A percentile compares a stretch with the other conserved stretches of the same genome.
phyloP scores from a whole-genome alignment of 1,140 invertebrate species.

The Nomia melanderi region DNA sequence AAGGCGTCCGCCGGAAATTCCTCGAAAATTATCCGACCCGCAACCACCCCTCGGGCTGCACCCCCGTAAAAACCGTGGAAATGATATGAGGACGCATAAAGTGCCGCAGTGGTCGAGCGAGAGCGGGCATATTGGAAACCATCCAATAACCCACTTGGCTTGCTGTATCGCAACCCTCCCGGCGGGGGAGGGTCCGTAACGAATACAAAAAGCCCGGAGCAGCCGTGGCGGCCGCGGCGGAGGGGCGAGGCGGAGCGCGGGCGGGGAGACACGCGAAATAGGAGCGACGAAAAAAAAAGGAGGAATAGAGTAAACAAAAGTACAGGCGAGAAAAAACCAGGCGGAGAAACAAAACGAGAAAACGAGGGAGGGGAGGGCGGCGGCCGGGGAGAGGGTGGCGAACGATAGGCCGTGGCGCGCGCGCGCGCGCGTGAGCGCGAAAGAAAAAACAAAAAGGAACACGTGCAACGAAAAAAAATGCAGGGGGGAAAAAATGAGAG shows the following conservation, averaged over 20 bases:
- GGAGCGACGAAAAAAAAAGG: neutral
- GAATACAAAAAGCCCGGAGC: conserved; percentile 17
- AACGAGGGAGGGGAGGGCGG: neutral
- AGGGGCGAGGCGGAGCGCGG: neutral
- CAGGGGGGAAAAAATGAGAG: neutral
- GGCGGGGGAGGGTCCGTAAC: conserved; percentile 7
- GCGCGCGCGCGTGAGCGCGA: too few species aligned
- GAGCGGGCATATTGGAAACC: conserved; percentile 55
- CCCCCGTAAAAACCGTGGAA: conserved; percentile 29
- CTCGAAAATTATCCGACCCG: conserved; percentile 1
- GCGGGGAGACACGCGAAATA: conserved; percentile 6
- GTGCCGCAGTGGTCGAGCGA: conserved; percentile 46
- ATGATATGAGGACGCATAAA: conserved; percentile 46
- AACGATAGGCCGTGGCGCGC: neutral
- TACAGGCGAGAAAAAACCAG: neutral
- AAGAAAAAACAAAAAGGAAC: too few species aligned
- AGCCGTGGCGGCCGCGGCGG: too few species aligned
- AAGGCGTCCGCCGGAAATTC: neutral
- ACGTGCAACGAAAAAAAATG: too few species aligned
- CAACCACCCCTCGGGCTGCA: neutral
- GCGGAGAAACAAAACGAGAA: conserved; percentile 1
- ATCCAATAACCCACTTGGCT: conserved; percentile 58
- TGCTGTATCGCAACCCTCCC: conserved; percentile 32
- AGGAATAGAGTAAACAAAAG: conserved; percentile 26
- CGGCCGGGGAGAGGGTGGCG: neutral